Base-by-base conservation (phyloP, 1,140 invertebrate genomes). In the Elymnias hypermnestra region DNA sequence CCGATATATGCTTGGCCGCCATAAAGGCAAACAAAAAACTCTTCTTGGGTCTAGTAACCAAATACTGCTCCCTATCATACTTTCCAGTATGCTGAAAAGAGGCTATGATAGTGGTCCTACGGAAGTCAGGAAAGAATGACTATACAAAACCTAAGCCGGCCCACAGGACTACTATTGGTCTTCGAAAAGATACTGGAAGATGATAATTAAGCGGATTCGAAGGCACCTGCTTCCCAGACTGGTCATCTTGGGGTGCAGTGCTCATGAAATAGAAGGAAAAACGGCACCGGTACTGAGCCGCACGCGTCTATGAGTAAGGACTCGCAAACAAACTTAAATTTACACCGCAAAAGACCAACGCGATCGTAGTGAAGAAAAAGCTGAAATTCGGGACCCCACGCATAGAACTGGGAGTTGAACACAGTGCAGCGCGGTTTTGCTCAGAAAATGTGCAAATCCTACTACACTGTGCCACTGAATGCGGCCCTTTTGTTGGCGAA, bases 1-100 rank as follows among this genome's bases (percentile, higher is more conserved):
- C 47, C 1, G 56, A 63, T 7, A 63, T 63, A 1, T 48, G 43
- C 8, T 1, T 0, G 0, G 3, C 3, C 1, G 45, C 46, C 19
- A 21, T 4, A 21, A 4, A 4, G 3, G 6, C 19, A 21, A 21
- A 3, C 19, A 37, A 8, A 53, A 50, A 13, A 26, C 56, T 0
- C 6, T 31, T 5, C 9, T 40, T 7, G 8, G 8, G n/a, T n/a
- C n/a, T n/a, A n/a, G n/a, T n/a, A n/a, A n/a, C n/a, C n/a, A n/a
- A n/a, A n/a, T n/a, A n/a, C n/a, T n/a, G n/a, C n/a, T n/a, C n/a
- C n/a, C n/a, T n/a, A n/a, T n/a, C n/a, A 0, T 35, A 6, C 9
- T 57, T 57, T 18, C 54, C 47, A 1, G 28, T 5, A 5, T 18
- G 15, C 1, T 51, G 43, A 42, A 50, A 50, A 23, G 12, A 18